A percentile compares a stretch with the other conserved stretches of the same genome.
phyloP scores from a whole-genome alignment of 2,888 invertebrate genomes.

The Amphipoea oculea region DNA sequence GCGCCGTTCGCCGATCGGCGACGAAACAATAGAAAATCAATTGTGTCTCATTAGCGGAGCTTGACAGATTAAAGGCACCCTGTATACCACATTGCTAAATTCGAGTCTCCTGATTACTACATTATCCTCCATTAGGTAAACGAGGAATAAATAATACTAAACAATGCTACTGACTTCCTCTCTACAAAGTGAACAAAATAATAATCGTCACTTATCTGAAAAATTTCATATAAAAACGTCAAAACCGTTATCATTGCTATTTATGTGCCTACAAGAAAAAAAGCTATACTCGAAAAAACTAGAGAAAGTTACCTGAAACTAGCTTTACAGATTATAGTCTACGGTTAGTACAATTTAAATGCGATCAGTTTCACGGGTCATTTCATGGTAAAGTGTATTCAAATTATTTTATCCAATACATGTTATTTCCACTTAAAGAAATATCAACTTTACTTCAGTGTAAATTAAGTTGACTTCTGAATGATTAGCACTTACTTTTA shows the following conservation, averaged over 20 bases:
- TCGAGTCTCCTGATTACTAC: not conserved
- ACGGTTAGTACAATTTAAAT: not conserved
- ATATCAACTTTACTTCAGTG: not conserved
- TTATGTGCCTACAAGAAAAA: not conserved
- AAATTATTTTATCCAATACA: not conserved
- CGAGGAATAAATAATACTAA: too few relatives aligned
- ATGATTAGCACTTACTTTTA: not conserved
- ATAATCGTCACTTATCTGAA: not conserved
- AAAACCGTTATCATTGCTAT: not conserved
- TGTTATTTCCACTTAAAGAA: not conserved
- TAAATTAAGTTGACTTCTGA: not conserved
- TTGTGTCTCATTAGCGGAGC: too few relatives aligned
- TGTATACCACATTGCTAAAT: not conserved
- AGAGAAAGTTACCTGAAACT: not conserved
- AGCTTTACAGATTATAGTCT: not conserved
- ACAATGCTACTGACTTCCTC: too few relatives aligned
- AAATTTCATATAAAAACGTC: not conserved
- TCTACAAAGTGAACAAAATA: not conserved
- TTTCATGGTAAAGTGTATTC: not conserved
- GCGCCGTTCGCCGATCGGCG: too few relatives aligned
- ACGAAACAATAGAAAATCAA: too few relatives aligned
- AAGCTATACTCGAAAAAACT: not conserved
- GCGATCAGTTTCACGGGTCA: conserved; percentile 14
- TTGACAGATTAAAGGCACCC: too few relatives aligned
- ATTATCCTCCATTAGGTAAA: too few relatives aligned